phyloP scores from a whole-genome alignment of 2,888 invertebrate genomes.

The Galerucella calmariensis region DNA sequence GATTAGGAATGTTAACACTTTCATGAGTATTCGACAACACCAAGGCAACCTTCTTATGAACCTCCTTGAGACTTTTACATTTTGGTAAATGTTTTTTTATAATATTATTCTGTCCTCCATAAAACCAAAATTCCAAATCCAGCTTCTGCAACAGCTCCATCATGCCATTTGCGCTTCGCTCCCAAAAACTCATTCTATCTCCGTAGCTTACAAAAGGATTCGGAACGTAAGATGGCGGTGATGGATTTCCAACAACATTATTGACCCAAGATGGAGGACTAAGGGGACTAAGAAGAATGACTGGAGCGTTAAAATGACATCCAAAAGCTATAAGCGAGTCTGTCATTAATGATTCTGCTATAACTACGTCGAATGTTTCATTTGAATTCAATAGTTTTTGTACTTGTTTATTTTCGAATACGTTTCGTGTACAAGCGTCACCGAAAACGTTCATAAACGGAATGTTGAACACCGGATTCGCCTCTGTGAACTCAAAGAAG shows the following conservation, averaged over 20 bases:
- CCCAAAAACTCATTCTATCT: constrained; percentile 67
- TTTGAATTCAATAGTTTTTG: constrained; percentile 56
- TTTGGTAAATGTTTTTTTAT: constrained; percentile 55
- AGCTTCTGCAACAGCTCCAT: constrained; percentile 37
- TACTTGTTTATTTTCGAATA: constrained; percentile 51
- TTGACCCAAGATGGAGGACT: constrained; percentile 65
- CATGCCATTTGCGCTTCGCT: constrained; percentile 67
- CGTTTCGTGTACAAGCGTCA: constrained; percentile 38
- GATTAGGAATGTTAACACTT: constrained; percentile 66
- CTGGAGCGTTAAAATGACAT: constrained; percentile 59
- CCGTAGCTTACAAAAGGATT: constrained; percentile 62
- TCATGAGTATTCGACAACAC: constrained; percentile 64
- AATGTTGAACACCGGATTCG: constrained; percentile 23
- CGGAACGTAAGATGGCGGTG: constrained; percentile 67
- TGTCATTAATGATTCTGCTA: constrained; percentile 66
- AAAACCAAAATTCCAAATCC: constrained; percentile 44
- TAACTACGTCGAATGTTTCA: constrained; percentile 61
- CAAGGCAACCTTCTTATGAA: constrained; percentile 53
- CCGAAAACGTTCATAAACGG: constrained; percentile 38
- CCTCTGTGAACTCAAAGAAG: constrained; percentile 26
- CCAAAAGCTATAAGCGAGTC: constrained; percentile 65
- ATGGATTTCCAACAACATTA: constrained; percentile 65
- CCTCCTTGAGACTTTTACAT: constrained; percentile 48
- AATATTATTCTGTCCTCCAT: constrained; percentile 50
- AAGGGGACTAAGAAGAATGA: constrained; percentile 63